Conservation (phyloP, 2,797 vertebrate genomes). For the Tolypeutes matacus region DNA sequence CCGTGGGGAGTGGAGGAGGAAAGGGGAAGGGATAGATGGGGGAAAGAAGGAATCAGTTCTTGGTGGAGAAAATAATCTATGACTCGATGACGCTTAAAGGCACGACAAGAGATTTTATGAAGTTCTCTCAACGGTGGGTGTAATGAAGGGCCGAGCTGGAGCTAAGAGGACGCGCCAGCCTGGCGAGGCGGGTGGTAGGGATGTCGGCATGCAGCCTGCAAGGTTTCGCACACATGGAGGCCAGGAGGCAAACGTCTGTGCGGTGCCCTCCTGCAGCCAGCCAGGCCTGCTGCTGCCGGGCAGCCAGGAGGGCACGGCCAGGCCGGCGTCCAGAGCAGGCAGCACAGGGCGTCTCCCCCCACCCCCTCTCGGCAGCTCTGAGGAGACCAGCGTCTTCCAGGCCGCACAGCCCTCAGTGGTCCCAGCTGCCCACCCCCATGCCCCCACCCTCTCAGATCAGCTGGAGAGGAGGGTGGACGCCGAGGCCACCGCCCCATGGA, state of each 20-base stretch:
- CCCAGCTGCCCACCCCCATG: too few species aligned
- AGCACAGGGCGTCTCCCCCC: not conserved
- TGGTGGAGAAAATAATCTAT: constrained; percentile 8
- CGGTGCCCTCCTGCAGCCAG: not conserved
- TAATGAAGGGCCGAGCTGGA: not conserved
- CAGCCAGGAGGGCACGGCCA: not conserved
- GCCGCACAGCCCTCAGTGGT: not conserved
- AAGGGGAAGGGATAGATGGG: not conserved
- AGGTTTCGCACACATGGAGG: not conserved
- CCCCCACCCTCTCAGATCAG: not conserved
- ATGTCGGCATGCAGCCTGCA: not conserved
- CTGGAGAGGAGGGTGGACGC: not conserved
- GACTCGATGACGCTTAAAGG: constrained; percentile 25
- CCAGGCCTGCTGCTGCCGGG: not conserved
- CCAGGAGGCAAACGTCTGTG: not conserved
- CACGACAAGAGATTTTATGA: constrained; percentile 49
- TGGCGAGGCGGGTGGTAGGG: fast-evolving
- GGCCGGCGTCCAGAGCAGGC: not conserved
- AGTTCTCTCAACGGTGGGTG: constrained; percentile 31
- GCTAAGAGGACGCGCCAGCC: fast-evolving
- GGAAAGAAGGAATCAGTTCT: constrained; percentile 54
- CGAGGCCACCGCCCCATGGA: not conserved
- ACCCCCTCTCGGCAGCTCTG: not conserved
- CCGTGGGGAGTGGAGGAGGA: not conserved
- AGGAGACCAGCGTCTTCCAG: not conserved